Base-by-base conservation (phyloP, 2,113 vertebrate genomes). In the Isichthys henryi region DNA sequence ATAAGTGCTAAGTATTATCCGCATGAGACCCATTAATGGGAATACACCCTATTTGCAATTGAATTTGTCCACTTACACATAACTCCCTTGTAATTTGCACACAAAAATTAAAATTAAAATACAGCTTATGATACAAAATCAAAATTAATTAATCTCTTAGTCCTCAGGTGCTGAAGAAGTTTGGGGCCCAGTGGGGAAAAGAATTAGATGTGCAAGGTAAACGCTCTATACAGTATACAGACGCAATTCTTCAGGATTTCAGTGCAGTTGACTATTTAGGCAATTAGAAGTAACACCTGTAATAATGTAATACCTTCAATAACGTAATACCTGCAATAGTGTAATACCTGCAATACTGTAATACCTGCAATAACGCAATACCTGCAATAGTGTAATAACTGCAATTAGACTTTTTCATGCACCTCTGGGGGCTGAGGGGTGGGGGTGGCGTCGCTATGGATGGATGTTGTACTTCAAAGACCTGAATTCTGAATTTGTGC, bases 331-430 rank as follows among this genome's bases (percentile, higher is more conserved):
- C 21, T 86, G 6, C 8, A 50, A n/a, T 21, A 49, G 2, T 50
- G 17, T 85, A 11, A 21, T 84, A 84, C 45, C 9, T 86, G 7
- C 9, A 50, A 48, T 23, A 50, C 1, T 52, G 84, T 86, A 27
- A 86, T 49, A 50, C 27, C n/a, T 86, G 84, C n/a, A 86, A 53
- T 86, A n/a, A n/a, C n/a, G n/a, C n/a, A 11, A 21, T 84, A 84
- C 45, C 9, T 86, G 7, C 9, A 50, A 48, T 23, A 50, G 1
- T 52, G 84, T 86, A 27, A 86, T 49, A 50, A 15, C n/a, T 86
- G 84, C n/a, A 86, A 53, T 86, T 53, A 48, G 35, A 83, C 3
- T 19, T 31, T 46, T 48, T 86, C 7, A 1, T 27, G n/a, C 8
- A 86, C 39, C 15, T 48, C 17, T 46, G 23, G 17, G 19, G 17